phyloP scores from a whole-genome alignment of 1,140 invertebrate species.

The Apis laboriosa region DNA sequence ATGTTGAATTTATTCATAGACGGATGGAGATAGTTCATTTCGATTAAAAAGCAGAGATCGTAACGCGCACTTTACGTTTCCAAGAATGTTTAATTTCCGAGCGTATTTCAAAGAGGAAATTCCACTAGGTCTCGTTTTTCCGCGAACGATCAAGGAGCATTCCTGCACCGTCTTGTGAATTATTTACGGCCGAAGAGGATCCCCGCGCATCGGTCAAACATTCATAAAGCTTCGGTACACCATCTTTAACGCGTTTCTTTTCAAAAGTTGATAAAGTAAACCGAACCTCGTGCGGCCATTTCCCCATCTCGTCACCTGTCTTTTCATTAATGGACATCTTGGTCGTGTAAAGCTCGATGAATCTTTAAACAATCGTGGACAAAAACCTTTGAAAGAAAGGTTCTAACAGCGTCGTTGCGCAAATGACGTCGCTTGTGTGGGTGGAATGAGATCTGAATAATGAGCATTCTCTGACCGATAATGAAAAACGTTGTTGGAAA shows the following conservation, averaged over 20 bases:
- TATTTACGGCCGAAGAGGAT: conserved; percentile 35
- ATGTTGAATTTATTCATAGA: not conserved
- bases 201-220: conserved; percentile 29
- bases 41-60: not conserved
- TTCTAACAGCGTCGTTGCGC: not conserved
- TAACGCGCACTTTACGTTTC: not conserved
- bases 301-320: conserved; percentile 14
- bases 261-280: conserved; percentile 7
- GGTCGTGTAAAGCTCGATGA: not conserved
- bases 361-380: conserved; percentile 13
- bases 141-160: not conserved
- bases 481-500: not conserved
- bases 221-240: conserved; percentile 16
- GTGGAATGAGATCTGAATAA: conserved; percentile 8
- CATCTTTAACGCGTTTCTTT: conserved; percentile 25
- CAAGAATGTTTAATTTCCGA: conserved; percentile 20
- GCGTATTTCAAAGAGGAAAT: not conserved
- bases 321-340: conserved; percentile 14
- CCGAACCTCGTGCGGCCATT: not conserved
- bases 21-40: not conserved
- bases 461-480: not conserved
- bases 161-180: not conserved
- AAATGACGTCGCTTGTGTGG: not conserved
- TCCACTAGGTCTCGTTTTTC: not conserved
- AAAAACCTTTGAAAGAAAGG: not conserved